Evolutionary conservation across 2,113 vertebrate species (phyloP).

Genomic region (Tetrax tetrax): DNA sequence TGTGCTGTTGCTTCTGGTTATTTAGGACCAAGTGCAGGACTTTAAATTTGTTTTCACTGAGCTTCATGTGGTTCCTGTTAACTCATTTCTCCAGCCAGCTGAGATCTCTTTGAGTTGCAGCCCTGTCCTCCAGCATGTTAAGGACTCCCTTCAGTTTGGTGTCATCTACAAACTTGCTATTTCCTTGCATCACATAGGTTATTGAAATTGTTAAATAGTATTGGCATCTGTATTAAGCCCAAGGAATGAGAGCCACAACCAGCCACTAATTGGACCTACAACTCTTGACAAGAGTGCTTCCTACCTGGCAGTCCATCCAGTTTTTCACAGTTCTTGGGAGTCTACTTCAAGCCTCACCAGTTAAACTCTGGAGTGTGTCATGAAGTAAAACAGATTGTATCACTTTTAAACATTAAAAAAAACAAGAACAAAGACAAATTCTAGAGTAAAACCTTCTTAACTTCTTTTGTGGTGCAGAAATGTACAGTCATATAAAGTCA

Average conservation of each 20-base stretch:
- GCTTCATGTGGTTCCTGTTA: background rate
- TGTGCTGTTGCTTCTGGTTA: background rate
- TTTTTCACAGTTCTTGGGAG: background rate
- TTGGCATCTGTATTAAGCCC: background rate
- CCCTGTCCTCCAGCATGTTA: background rate
- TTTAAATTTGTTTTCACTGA: background rate
- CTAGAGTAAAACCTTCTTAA: background rate
- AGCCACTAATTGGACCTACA: background rate
- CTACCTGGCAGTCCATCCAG: background rate
- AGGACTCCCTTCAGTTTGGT: background rate
- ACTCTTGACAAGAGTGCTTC: background rate
- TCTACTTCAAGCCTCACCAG: background rate
- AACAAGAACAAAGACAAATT: background rate
- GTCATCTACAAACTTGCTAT: background rate
- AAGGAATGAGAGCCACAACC: background rate
- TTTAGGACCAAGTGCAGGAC: background rate
- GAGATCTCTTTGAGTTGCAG: background rate
- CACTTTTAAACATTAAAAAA: background rate
- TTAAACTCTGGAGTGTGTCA: background rate
- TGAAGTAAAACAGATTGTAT: background rate
- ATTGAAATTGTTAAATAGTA: background rate
- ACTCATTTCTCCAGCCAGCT: background rate
- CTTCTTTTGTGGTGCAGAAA: background rate
- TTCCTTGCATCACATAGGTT: background rate
- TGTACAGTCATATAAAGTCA: background rate